Base-by-base conservation (phyloP, 2,888 invertebrate species). In the Noctua comes region DNA sequence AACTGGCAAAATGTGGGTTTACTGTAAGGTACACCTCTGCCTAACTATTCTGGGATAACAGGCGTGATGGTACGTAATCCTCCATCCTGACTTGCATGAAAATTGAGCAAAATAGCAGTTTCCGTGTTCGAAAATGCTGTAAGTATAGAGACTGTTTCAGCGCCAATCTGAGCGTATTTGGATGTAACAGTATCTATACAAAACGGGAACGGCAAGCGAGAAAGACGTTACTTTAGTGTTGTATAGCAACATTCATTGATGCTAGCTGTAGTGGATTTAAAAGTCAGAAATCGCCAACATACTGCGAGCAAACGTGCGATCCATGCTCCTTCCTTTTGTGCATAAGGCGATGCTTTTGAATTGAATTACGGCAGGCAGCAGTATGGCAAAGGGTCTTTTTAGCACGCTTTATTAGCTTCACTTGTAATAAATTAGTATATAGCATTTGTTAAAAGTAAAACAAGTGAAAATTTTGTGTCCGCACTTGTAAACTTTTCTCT, bases 101-200 rank as follows among this genome's bases (percentile, higher is more conserved):
- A 18, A 24, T 48, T 24, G 10, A 27, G 21, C 24, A 68, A 40
- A 59, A 78, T 31, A 8, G 11, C 16, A 7, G 16, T 31, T 77
- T 40, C 18, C 27, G 2, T 27, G 24, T 68, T 57, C 40, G 10
- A 46, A 18, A 57, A 54, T 48, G 48, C 40, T n/a, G 27, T 66
- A n/a, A n/a, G n/a, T n/a, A 18, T 16, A 36, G 66, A 57, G n/a
- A 48, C 40, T 31, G 69, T 69, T 77, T 78, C 7, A 40, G n/a
- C 0, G 48, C 7, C 59, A n/a, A 18, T 59, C 2, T 51, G 16
- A 78, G 6, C 40, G 4, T 59, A 43, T 69, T 77, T 69, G 4
- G 40, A 48, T 21, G 18, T 27, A 51, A n/a, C 27, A 13, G 18
- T 31, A 68, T 59, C 48, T 1, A 43, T 16, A 21, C 24, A 48